phyloP scores from a whole-genome alignment of 2,888 invertebrate genomes.

The Rhagonycha lutea region DNA sequence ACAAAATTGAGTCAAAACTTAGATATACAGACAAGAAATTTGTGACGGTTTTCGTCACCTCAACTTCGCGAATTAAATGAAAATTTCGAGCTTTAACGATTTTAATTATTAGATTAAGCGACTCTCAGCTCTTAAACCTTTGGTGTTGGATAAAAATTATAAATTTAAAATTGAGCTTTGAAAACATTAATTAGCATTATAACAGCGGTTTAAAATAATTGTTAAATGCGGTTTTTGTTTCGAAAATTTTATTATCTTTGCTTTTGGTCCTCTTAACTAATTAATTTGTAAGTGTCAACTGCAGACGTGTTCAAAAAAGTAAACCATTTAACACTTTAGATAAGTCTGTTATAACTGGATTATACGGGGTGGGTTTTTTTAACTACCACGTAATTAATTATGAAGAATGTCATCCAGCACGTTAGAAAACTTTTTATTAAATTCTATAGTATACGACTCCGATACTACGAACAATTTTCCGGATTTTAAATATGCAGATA shows the following conservation, averaged over 20 bases:
- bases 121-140: not conserved
- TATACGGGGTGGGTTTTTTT: not conserved
- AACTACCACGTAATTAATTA: not conserved
- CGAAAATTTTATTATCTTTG: not conserved
- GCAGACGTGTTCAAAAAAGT: too few relatives aligned
- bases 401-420: too few relatives aligned
- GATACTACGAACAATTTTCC: conserved; percentile 5
- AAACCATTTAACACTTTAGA: not conserved
- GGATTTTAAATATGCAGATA: conserved; percentile 8
- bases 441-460: not conserved
- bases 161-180: not conserved
- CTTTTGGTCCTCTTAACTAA: not conserved
- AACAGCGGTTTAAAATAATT: not conserved
- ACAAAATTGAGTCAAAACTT: too few relatives aligned
- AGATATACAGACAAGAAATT: not conserved
- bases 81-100: not conserved
- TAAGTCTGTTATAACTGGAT: not conserved
- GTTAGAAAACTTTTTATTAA: not conserved
- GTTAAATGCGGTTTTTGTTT: not conserved
- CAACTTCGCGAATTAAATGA: not conserved
- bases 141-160: not conserved
- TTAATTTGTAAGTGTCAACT: too few relatives aligned
- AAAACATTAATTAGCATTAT: not conserved
- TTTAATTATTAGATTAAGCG: not conserved
- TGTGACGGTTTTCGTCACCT: too few relatives aligned